Evolutionary conservation across 2,113 vertebrate genomes (phyloP).

Genomic region (Orientallactaga bullata): DNA sequence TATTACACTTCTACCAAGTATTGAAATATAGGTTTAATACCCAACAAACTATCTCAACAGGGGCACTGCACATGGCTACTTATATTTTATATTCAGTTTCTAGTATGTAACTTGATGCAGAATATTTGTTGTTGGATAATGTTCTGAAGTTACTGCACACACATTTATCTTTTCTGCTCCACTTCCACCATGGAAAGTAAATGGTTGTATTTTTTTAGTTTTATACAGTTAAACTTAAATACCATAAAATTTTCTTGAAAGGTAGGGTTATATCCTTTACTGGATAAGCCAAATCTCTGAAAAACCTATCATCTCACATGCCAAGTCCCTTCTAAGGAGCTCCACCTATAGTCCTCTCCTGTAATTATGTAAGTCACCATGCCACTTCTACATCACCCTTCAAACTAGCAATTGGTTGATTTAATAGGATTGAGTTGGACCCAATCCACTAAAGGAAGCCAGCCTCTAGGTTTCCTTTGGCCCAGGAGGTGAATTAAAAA

Average conservation of each 20-base stretch:
- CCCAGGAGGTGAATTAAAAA: not conserved
- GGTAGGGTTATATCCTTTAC: not conserved
- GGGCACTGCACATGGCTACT: not conserved
- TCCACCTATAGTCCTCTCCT: not conserved
- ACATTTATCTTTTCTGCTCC: not conserved
- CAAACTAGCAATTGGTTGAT: not conserved
- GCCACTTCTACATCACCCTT: not conserved
- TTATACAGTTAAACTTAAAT: not conserved
- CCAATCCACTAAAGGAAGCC: not conserved
- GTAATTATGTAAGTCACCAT: not conserved
- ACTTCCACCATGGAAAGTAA: not conserved
- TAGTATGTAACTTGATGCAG: not conserved
- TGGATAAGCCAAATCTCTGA: not conserved
- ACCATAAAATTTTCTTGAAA: not conserved
- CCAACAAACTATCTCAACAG: slow-evolving; percentile 3
- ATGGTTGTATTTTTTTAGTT: not conserved
- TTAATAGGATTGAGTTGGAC: not conserved
- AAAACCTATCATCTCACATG: not conserved
- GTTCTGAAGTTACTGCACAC: not conserved
- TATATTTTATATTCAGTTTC: not conserved
- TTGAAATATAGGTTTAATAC: slow-evolving; percentile 10
- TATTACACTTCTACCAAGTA: not conserved
- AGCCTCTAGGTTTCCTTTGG: not conserved
- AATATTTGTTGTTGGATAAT: not conserved
- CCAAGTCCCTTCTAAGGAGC: not conserved